Evolutionary conservation across 2,888 invertebrate genomes (phyloP), one percentile per base, ranked within the genome.

Genomic region (Erebia epiphron): DNA sequence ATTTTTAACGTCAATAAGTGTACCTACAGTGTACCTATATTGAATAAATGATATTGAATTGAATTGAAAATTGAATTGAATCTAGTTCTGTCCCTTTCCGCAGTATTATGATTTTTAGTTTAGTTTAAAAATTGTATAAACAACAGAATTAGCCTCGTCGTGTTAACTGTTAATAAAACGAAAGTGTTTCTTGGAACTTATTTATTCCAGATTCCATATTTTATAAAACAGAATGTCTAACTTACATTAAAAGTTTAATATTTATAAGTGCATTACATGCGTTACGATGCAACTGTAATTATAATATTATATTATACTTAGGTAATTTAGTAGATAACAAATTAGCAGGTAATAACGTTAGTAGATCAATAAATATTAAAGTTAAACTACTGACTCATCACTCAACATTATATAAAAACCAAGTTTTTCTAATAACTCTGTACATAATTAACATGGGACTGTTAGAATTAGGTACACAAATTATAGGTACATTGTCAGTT

Each of bases 251-350:
- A 78, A 76, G 78, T 81, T 35, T 35, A 35, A 78, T 83, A 80
- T 87, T 67, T 86, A 89, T 85, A 83, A 84, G 85, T 87, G 90
- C 90, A 89, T 89, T 87, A 87, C 85, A 89, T 89, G 89, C 88
- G 76, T 83, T 79, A 81, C 78, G 79, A 84, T 82, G 82, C 80
- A 77, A 79, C 75, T 73, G 74, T 74, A 71, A 75, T 80, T 69
- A 75, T 80, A 57, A 57, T 57, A 26, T 21, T 13, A 82, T 81
- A 81, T 35, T 35, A 35, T 35, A n/a, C n/a, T n/a, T n/a, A 35
- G 35, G 5, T 81, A 83, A 84, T 83, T 84, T 82, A 82, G 81
- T 84, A 83, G 35, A 35, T 35, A 35, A 83, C 80, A 80, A 79
- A 77, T 73, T 75, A 77, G 69, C 78, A 57, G 56, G 56, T 26